Base-by-base conservation (phyloP, 2,113 vertebrate genomes). In the Centropristis striata region DNA sequence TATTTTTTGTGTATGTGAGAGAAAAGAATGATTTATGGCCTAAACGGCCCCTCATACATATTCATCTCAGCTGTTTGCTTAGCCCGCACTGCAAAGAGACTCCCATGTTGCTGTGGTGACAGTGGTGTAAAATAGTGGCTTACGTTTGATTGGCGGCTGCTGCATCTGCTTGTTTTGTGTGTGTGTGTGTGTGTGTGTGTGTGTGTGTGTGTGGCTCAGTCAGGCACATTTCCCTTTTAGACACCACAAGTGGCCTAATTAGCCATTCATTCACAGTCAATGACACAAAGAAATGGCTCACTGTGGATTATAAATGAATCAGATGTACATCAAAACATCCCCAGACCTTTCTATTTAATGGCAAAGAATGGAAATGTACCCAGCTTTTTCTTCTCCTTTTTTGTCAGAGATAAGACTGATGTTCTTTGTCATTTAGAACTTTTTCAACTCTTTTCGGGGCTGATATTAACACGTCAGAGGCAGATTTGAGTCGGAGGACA, bases 231-330 rank as follows among this genome's bases (percentile, higher is more conserved):
- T 89, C 72, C 80, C 61, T 77, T 80, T 90, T 44, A 77, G 57
- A 73, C 61, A 64, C 67, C 74, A 85, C 77, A 59, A 84, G 86
- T 79, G 78, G 71, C 61, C 76, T 79, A 78, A 88, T 88, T 87
- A 87, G 12, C 47, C 84, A 71, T 74, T 75, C 77, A 82, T 42
- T 86, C 60, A 57, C 80, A 84, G 86, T 84, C 42, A 51, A 68
- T 44, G 57, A 46, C 57, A 84, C 75, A 74, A 63, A 80, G 67
- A 44, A 32, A 39, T 7, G 12, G 3, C 37, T 74, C 58, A 53
- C 44, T 55, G 81, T 59, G 37, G 5, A 55, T 57, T 37, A 21
- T 21, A 73, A 86, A 74, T 7, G 39, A 75, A 57, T 63, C 58
- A 44, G 58, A 47, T 60, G 1, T 58, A 65, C 42, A 55, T 75